Evolutionary conservation across 2,888 invertebrate genomes (phyloP), one percentile per base, ranked within the genome.

Genomic region (Plagodis dolabraria): DNA sequence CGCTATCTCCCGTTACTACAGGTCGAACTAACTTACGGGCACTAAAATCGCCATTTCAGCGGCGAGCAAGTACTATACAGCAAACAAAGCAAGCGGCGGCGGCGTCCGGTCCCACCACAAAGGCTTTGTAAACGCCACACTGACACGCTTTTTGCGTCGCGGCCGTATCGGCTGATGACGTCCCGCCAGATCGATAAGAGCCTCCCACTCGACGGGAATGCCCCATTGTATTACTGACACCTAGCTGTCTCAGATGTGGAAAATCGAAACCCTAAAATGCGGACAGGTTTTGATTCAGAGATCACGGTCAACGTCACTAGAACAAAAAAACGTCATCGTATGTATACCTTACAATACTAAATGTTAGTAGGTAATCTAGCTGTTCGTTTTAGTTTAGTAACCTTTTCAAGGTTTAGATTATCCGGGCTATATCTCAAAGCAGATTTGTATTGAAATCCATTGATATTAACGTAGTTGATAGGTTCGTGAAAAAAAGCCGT

Each of bases 81-180:
- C 85, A 87, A 87, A 89, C 92, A 90, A 90, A 85, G 88, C 80
- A 73, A 69, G 81, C 78, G 81, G 79, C 85, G 85, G 80, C 85
- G 84, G 89, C 88, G 90, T 89, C 89, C 89, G 89, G 88, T 81
- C 77, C 53, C 80, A 71, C 86, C 84, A 92, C 91, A 91, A 92
- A 91, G 89, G 76, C 90, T 85, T 89, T 89, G 87, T 89, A 78
- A 76, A 82, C 85, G 56, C 60, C 60, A 61, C 56, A 89, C 82
- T 91, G 91, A 90, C 91, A 92, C 90, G 91, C 90, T 92, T 92
- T 91, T 92, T 92, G 89, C 90, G 86, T 83, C 83, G 79, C 83
- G 83, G 80, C 83, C 84, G 89, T 91, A 92, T 91, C 91, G 88
- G 86, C 74, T 89, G 91, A 92, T 91, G 92, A 92, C 90, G 90